Percentiles rank a stretch among this genome's conserved stretches.
These are phyloP conservation scores for Cyanoramphus novaezelandiae DNA, from an alignment of 2,113 vertebrate species.

Conservation along the genomic window DNA sequence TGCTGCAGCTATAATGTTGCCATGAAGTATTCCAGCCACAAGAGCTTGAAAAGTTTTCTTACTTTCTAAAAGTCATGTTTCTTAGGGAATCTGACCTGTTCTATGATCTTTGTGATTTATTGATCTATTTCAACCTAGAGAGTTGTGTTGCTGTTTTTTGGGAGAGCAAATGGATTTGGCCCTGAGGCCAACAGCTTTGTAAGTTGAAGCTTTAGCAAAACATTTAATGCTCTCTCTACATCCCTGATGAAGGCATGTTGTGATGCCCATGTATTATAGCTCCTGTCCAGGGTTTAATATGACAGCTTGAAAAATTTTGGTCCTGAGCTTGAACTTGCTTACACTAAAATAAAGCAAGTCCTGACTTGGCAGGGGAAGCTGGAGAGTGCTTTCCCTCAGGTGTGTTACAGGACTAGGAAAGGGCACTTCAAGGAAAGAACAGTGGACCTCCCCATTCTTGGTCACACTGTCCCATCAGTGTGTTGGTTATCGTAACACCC, in stretches of 20 bases:
- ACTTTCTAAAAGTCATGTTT: slow-evolving; percentile 17
- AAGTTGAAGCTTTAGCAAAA: not conserved
- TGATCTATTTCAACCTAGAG: not conserved
- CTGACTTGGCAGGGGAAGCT: not conserved
- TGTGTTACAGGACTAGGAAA: not conserved
- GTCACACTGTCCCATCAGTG: not conserved
- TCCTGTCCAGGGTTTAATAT: not conserved
- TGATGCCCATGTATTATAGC: not conserved
- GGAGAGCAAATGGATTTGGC: not conserved
- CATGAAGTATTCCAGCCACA: not conserved
- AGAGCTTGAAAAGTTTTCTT: not conserved
- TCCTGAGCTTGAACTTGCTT: not conserved
- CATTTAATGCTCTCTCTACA: not conserved
- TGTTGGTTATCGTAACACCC: not conserved
- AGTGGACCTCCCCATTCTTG: not conserved
- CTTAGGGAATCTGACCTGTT: not conserved
- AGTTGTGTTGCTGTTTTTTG: not conserved
- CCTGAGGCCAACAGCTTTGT: not conserved
- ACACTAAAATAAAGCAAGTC: not conserved
- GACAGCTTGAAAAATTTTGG: not conserved
- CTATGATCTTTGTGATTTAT: not conserved
- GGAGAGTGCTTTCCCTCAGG: not conserved
- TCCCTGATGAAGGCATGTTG: not conserved
- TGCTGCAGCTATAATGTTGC: not conserved
- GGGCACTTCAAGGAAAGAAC: not conserved